Base-by-base conservation (phyloP, 2,888 invertebrate genomes). In the Lepidonotus clava region DNA sequence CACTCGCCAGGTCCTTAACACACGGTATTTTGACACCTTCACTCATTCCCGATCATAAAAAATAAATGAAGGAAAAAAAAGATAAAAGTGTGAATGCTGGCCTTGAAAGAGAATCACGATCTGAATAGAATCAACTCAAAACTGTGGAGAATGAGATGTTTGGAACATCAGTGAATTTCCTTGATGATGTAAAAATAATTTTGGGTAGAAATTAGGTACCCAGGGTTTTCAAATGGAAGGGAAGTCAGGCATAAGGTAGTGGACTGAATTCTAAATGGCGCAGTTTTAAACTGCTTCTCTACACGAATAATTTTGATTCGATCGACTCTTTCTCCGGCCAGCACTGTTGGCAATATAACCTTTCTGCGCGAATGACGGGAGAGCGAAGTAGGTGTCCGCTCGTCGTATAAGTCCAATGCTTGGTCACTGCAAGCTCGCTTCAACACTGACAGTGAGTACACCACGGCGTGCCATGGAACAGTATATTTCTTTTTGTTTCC, bases 341-440 rank as follows among this genome's bases (percentile, higher is more conserved):
- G 71, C 36, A 71, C 38, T 71, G 71, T 36, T 24, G 11, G 21
- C 21, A 38, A 71, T 24, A 21, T 1, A 71, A 66, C 66, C 24
- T 32, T 11, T 34, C 34, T 0, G 34, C 38, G 24, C 36, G 38
- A 38, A 36, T 4, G 14, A 18, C 38, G 38, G 71, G 71, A 34
- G 5, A 36, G 2, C n/a, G 71, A 14, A 38, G 71, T 38, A 18
- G 38, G 61, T 61, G 61, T 32, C 61, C 11, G 1, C 28, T n/a
- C n/a, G n/a, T n/a, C 24, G 21, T 61, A 14, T 28, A 61, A n/a
- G 61, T 61, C 61, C 24, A 28, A 61, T 28, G 61, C 61, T 61
- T 61, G 61, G 24, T 28, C 24, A 61, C 61, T 61, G 38, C 71
- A 71, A 71, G 71, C 71, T 71, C 71, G 6, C 34, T 34, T 71